Evolutionary conservation across 1,140 invertebrate genomes (phyloP), one percentile per base, ranked within the genome.

Genomic region (Babylonia areolata): DNA sequence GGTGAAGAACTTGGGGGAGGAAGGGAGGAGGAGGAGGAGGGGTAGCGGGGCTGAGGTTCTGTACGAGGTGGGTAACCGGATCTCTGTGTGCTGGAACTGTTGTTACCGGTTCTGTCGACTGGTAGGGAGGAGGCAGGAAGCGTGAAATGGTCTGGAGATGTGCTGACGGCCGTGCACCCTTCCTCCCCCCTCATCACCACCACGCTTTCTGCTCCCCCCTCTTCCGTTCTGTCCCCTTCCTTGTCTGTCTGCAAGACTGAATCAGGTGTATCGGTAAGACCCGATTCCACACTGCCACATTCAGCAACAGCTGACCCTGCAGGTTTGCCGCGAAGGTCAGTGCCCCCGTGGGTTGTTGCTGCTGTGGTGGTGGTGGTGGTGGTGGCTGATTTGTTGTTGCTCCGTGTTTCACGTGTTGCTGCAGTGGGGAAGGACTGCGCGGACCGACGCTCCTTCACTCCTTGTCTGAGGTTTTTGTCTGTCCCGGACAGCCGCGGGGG

Each of bases 81-180:
- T 64, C 23, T 23, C 58, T 64, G 37, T 79, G 20, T 42, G 33
- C 80, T 33, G n/a, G n/a, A 23, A n/a, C 6, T 81, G 82, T 75
- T 46, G 82, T 42, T 42, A 54, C 80, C 51, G n/a, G n/a, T 28
- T 9, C 6, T 81, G 82, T 75, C 69, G 82, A 75, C 82, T 75
- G 73, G 64, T 73, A 15, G 64, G 75, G 82, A 83, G 40, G 81
- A 75, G 20, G 82, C 69, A 46, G 23, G 46, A 20, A 46, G 28
- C 37, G n/a, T 46, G 64, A 46, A 71, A 42, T 33, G 54, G 20
- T 35, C 15, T 28, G 64, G 1, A 35, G 39, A 20, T 75, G 82
- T 15, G 28, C 69, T 46, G 35, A 35, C 23, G 35, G 64, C 64
- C 23, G 39, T 40, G 42, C 23, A 23, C 6, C 11, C 2, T 23